Base-by-base conservation (phyloP, 23 tunicate species). In the Phallusia fumigata region DNA sequence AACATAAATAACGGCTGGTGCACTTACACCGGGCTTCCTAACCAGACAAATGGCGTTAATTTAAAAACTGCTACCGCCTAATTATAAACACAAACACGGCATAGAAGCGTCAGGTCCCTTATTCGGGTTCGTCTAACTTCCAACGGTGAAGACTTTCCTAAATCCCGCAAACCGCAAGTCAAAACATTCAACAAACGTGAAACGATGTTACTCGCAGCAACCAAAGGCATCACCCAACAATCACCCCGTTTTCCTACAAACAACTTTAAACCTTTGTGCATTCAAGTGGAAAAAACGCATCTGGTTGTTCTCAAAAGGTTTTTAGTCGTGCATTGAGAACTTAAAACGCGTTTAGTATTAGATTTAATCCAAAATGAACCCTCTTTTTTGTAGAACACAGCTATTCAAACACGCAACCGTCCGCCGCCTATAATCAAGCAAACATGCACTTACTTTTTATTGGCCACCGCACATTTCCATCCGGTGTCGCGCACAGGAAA, bases 131-230 rank as follows among this genome's bases (percentile, higher is more conserved):
- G 47, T 3, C 47, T 40, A 5, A 40, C 10, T 40, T 10, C 10
- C 47, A 40, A 40, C 10, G 10, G 47, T n/a, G n/a, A n/a, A n/a
- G n/a, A 51, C 18, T 51, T 51, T 51, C 18, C 18, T 51, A 21
- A 58, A 58, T 21, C 3, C 69, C 69, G 28, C 69, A 58, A 58
- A 58, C 69, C 69, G 16, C 69, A 58, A 58, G 69, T 58, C 69
- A 6, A 22, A 58, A 58, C 69, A 58, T 40, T 40, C 10, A 10
- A 40, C n/a, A 58, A 58, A 2, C 69, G 13, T 3, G 69, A 58
- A 13, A 40, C 10, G 47, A 10, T 40, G 69, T 58, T 58, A 58
- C 69, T 58, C 69, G 13, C 13, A 58, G 18, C 58, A n/a, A n/a
- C 18, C 58, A 18, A 15, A 15, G 58, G 58, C 58, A 51, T 18